Percentiles rank a stretch among this genome's conserved stretches.
Evolutionary conservation across 2,797 vertebrate genomes (phyloP).

Genomic region (Pipistrellus pygmaeus): DNA sequence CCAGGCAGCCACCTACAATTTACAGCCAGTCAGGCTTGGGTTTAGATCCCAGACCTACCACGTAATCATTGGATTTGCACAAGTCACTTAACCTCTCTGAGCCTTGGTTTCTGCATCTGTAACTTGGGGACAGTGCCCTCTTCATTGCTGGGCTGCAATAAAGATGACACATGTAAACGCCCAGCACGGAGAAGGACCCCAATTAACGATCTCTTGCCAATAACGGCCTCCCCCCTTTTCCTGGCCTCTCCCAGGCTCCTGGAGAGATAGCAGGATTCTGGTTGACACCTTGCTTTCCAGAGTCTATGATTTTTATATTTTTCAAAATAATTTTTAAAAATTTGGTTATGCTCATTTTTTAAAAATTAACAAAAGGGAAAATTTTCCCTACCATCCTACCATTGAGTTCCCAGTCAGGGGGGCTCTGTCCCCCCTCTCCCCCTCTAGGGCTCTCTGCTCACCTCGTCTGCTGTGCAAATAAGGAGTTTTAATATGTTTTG

Average conservation of each 20-base stretch:
- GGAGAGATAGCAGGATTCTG: neutral
- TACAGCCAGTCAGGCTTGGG: neutral
- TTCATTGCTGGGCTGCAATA: neutral
- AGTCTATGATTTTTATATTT: neutral
- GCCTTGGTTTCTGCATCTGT: neutral
- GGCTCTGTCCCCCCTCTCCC: neutral
- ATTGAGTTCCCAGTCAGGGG: neutral
- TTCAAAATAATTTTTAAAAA: neutral
- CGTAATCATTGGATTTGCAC: neutral
- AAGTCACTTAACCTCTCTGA: neutral
- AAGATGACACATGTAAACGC: neutral
- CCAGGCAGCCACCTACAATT: neutral
- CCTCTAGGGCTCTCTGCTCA: neutral
- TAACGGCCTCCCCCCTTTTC: neutral
- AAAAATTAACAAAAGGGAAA: neutral
- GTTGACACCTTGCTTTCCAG: neutral
- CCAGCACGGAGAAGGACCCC: neutral
- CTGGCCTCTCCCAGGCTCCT: neutral
- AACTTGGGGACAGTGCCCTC: neutral
- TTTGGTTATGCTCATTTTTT: neutral
- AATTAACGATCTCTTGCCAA: neutral
- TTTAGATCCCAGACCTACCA: neutral
- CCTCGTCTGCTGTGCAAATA: accelerated
- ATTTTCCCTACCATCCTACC: neutral
- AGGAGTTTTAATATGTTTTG: neutral